Percentiles rank a stretch among this genome's conserved stretches.
These are phyloP conservation scores for Odontothrips loti DNA, from an alignment of 2,888 invertebrate species.

Conservation along the genomic window DNA sequence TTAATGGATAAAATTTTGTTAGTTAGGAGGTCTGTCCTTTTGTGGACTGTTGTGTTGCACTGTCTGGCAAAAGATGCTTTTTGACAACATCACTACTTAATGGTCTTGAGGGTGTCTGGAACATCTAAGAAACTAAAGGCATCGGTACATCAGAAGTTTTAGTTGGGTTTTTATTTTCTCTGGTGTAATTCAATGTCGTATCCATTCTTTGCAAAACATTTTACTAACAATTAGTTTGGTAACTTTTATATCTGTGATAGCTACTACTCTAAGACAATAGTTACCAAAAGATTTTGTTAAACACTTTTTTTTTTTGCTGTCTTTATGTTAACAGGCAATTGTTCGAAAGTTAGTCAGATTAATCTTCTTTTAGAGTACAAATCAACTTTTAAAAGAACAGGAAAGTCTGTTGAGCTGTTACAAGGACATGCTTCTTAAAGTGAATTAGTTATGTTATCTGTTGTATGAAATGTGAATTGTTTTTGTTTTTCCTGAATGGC, in stretches of 20 bases:
- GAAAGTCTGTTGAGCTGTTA: neutral
- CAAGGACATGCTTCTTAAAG: neutral
- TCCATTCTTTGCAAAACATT: constrained; percentile 2
- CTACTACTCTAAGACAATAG: constrained; percentile 16
- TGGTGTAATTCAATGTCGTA: neutral
- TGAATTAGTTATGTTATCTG: no score
- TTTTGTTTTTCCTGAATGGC: neutral
- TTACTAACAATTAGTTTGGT: constrained; percentile 14
- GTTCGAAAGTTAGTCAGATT: neutral
- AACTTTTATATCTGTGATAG: constrained; percentile 25
- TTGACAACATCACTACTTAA: no score
- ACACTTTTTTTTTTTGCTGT: neutral
- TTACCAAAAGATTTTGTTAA: neutral
- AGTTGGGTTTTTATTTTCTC: neutral
- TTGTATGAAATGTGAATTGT: no score
- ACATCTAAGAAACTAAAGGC: no score
- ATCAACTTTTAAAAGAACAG: neutral
- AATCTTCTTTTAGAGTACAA: constrained; percentile 2
- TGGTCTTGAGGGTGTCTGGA: no score
- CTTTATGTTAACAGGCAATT: neutral
- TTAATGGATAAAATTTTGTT: no score
- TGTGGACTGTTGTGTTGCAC: no score
- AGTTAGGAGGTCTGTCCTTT: no score
- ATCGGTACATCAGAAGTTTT: neutral
- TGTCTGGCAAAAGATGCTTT: no score